Percentiles rank a stretch among this genome's conserved stretches.
phyloP scores from a whole-genome alignment of 2,888 invertebrate genomes.

The Anthophora plumipes region DNA sequence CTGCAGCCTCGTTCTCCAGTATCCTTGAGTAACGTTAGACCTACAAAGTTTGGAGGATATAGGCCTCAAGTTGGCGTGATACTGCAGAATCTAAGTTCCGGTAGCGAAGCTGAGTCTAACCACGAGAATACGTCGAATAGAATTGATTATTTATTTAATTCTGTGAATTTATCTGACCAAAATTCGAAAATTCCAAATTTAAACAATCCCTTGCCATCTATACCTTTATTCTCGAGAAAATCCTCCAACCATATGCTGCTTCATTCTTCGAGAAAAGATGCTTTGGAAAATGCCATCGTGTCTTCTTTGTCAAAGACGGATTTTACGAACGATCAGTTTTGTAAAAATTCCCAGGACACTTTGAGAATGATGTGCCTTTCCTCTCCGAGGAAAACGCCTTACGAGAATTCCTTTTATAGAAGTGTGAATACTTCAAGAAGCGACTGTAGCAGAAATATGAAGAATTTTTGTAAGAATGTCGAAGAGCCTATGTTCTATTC shows the following conservation, averaged over 20 bases:
- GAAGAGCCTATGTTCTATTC: conserved; percentile 15
- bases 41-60: conserved; percentile 59
- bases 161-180: not conserved
- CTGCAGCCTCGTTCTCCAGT: conserved; percentile 30
- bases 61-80: conserved; percentile 54
- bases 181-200: not conserved
- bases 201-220: not conserved
- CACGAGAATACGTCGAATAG: conserved; percentile 24
- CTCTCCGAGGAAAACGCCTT: not conserved
- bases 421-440: not conserved
- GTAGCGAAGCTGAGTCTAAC: conserved; percentile 67
- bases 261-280: not conserved
- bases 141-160: not conserved
- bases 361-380: not conserved
- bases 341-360: not conserved
- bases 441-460: conserved; percentile 1
- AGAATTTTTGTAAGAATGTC: not conserved
- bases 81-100: conserved; percentile 71
- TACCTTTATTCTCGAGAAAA: not conserved
- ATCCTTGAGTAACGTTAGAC: conserved; percentile 12
- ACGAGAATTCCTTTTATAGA: not conserved
- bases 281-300: not conserved
- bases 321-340: not conserved
- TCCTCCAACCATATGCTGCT: not conserved
- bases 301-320: not conserved